Conservation (phyloP, 92 coral and sea anemone species). For the Parazoanthus swiftii region DNA sequence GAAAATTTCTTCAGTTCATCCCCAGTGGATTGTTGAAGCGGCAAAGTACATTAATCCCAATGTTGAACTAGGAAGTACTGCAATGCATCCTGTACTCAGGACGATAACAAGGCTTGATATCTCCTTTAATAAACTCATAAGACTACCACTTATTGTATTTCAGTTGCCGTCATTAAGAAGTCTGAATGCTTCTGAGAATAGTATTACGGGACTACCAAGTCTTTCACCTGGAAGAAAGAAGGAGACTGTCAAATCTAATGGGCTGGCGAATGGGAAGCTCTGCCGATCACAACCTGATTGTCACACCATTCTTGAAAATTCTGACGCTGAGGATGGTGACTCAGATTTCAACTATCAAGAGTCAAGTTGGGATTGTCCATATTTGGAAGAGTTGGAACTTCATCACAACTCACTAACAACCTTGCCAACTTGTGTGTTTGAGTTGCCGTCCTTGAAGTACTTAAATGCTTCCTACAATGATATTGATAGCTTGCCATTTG, state of each 20-base stretch:
- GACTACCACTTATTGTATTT: conserved; percentile 81
- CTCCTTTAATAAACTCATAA: conserved; percentile 73
- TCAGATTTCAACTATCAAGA: conserved; percentile 71
- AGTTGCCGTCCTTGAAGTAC: conserved; percentile 75
- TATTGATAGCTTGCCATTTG: conserved; percentile 85
- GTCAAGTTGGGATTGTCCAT: conserved; percentile 92
- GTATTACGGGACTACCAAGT: conserved; percentile 65
- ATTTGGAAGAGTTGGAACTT: conserved; percentile 91
- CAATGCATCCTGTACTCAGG: conserved; percentile 68
- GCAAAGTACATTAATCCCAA: conserved; percentile 80
- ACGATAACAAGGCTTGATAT: conserved; percentile 88
- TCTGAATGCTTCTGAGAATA: conserved; percentile 76
- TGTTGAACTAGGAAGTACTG: conserved; percentile 53
- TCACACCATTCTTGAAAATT: conserved; percentile 59
- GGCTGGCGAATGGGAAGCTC: conserved; percentile 50
- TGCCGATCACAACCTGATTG: conserved; percentile 57
- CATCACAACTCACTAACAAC: conserved; percentile 80
- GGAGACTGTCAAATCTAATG: conserved; percentile 24
- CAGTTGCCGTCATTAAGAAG: conserved; percentile 81
- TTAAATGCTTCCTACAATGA: conserved; percentile 83
- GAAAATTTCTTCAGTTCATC: conserved; percentile 66
- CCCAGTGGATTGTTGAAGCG: conserved; percentile 81
- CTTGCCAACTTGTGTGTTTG: conserved; percentile 84
- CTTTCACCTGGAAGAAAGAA: conserved; percentile 63
- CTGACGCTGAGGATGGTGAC: conserved; percentile 64